phyloP scores from a whole-genome alignment of 1,140 invertebrate genomes.

The Anastrepha obliqua region DNA sequence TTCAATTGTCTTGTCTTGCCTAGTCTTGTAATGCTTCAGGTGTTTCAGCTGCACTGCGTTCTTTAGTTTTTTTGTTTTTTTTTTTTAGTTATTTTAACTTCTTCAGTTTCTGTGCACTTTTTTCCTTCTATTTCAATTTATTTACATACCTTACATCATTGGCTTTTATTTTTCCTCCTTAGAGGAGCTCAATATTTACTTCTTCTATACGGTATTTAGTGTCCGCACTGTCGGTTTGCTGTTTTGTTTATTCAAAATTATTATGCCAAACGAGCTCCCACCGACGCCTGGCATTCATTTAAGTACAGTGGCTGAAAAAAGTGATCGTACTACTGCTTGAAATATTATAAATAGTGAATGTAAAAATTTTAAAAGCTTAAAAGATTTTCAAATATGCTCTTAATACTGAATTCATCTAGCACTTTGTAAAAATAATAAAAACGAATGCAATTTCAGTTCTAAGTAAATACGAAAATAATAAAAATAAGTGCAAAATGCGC shows the following conservation, averaged over 20 bases:
- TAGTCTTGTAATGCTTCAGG: slow-evolving; percentile 10
- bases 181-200: slow-evolving; percentile 1
- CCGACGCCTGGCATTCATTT: not conserved
- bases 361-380: no score
- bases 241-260: slow-evolving; percentile 25
- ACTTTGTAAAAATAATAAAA: no score
- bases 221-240: not conserved
- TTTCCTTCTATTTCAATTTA: not conserved
- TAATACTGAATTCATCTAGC: no score
- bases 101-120: no score
- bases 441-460: no score
- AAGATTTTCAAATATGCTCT: no score
- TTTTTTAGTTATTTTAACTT: no score
- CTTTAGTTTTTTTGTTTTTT: not conserved
- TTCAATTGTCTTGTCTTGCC: slow-evolving; percentile 15
- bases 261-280: slow-evolving; percentile 40
- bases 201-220: not conserved
- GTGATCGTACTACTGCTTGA: no score
- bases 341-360: no score
- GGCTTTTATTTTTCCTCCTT: not conserved
- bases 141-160: not conserved
- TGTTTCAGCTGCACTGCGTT: not conserved
- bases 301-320: no score
- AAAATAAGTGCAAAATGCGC: no score
- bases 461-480: no score